Percentiles rank a stretch among this genome's conserved stretches.
phyloP scores from a whole-genome alignment of 2,888 invertebrate species.

The Smittia sp. region DNA sequence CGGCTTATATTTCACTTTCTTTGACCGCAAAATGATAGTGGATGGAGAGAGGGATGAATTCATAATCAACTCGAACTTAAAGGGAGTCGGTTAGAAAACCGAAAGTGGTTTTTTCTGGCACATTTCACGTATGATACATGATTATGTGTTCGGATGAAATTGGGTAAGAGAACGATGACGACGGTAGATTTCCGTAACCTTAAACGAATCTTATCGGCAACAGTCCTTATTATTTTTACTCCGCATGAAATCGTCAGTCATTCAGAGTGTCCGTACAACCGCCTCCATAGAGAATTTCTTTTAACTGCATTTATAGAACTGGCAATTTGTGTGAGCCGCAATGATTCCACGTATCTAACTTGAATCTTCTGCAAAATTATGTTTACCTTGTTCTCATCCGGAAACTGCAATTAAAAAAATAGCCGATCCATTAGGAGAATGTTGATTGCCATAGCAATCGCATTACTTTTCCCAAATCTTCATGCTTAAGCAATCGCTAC shows the following conservation, averaged over 20 bases:
- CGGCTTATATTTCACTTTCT: slow-evolving; percentile 24
- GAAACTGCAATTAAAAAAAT: slow-evolving; percentile 2
- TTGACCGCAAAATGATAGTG: neutral
- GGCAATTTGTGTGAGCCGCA: slow-evolving; percentile 21
- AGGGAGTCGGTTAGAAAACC: neutral
- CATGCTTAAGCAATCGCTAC: neutral
- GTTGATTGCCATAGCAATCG: neutral
- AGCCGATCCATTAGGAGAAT: slow-evolving; percentile 5
- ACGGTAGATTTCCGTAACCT: neutral
- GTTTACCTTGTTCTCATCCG: neutral
- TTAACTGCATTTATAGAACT: slow-evolving; percentile 36
- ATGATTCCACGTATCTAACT: neutral
- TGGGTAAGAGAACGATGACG: neutral
- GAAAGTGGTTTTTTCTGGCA: slow-evolving; percentile 39
- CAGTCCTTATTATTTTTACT: neutral
- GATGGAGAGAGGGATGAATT: neutral
- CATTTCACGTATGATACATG: slow-evolving; percentile 20
- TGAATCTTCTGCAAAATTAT: neutral
- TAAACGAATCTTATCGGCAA: neutral
- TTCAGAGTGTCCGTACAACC: neutral
- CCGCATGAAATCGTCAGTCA: neutral
- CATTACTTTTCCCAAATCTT: neutral
- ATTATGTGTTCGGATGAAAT: neutral
- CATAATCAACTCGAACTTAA: neutral
- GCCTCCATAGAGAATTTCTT: neutral